These are phyloP conservation scores for Zosterops japonicus DNA, from an alignment of 2,113 vertebrate genomes.

Conservation along the genomic window DNA sequence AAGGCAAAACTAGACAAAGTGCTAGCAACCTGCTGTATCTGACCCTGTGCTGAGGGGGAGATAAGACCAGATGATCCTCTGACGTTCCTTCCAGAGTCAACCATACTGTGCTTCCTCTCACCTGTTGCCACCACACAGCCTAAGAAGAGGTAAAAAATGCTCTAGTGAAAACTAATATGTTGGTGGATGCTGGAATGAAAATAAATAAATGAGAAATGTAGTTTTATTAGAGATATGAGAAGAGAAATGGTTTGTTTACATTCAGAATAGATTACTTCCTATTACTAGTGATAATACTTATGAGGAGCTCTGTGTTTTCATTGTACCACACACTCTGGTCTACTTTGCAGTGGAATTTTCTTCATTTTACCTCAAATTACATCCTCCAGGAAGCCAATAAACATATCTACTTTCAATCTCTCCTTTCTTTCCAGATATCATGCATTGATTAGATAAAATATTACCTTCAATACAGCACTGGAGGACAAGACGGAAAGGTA, in stretches of 20 bases:
- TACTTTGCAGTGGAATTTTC: neutral
- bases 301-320: neutral
- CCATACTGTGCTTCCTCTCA: neutral
- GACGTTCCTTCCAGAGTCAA: neutral
- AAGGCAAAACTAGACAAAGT: neutral
- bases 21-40: neutral
- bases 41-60: neutral
- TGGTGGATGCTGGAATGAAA: neutral
- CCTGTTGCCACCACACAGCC: neutral
- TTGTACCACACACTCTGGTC: neutral
- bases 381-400: neutral
- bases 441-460: neutral
- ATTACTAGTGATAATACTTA: neutral
- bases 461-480: neutral
- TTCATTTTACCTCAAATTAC: neutral
- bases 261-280: neutral
- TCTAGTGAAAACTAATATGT: neutral
- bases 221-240: neutral
- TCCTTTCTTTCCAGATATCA: neutral
- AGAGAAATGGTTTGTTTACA: neutral
- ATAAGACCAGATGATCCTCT: neutral
- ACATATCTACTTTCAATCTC: neutral
- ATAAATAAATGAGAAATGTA: neutral
- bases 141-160: neutral
- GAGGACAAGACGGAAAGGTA: neutral